phyloP scores from a whole-genome alignment of 2,113 vertebrate species.

The Chaetops frenatus region DNA sequence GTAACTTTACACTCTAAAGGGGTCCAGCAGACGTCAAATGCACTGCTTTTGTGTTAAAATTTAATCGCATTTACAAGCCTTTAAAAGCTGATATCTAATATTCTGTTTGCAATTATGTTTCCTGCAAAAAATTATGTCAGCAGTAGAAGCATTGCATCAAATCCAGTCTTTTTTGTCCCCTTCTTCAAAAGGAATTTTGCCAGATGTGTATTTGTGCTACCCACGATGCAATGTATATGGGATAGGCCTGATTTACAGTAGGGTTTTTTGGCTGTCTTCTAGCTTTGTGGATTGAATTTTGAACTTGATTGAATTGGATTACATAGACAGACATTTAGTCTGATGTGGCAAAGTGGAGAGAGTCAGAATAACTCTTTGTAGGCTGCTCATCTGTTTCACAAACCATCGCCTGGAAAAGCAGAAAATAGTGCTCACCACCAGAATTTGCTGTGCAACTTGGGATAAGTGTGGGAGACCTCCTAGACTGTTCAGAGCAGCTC shows the following conservation, averaged over 20 bases:
- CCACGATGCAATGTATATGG: background rate
- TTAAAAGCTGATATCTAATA: background rate
- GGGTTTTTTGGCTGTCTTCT: background rate
- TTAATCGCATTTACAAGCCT: background rate
- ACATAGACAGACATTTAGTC: background rate
- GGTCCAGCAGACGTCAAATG: background rate
- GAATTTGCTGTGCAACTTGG: background rate
- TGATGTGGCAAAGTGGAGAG: background rate
- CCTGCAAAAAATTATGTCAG: conserved; percentile 14
- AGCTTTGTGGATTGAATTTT: background rate
- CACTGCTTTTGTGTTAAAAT: background rate
- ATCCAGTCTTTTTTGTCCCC: conserved; percentile 2
- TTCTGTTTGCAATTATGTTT: conserved; percentile 33
- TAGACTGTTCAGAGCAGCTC: background rate
- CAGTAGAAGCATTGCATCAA: background rate
- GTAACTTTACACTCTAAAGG: background rate
- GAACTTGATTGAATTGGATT: background rate
- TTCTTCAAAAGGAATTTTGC: conserved; percentile 33
- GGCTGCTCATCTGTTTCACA: background rate
- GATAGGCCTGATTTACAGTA: background rate
- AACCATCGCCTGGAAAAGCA: background rate
- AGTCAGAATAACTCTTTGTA: background rate
- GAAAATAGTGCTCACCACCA: background rate
- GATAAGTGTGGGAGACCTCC: background rate
- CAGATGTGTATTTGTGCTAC: background rate